A percentile compares a stretch with the other conserved stretches of the same genome.
These are phyloP conservation scores for Streptopelia turtur DNA, from an alignment of 2,797 vertebrate species.

Conservation along the genomic window DNA sequence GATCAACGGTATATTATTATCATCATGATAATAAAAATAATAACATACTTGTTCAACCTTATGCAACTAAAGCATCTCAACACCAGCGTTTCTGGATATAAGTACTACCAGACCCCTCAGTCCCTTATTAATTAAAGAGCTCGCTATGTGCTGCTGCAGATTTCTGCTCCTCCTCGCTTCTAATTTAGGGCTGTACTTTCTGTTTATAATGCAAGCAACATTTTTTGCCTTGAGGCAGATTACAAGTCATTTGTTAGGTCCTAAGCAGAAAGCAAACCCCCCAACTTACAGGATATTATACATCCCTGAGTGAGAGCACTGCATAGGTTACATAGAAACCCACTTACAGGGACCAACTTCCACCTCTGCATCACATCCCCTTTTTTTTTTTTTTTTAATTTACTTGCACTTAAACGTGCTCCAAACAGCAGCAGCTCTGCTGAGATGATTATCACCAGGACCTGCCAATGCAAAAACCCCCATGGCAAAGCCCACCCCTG, in stretches of 20 bases:
- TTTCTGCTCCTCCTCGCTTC: not conserved
- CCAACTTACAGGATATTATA: too few species aligned
- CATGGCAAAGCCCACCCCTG: fast-evolving
- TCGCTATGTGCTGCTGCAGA: not conserved
- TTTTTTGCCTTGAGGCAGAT: not conserved
- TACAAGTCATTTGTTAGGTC: not conserved
- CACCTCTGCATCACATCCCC: too few species aligned
- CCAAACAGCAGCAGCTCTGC: not conserved
- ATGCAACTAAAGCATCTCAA: not conserved
- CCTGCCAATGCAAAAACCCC: fast-evolving
- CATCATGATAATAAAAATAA: fast-evolving
- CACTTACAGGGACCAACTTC: not conserved
- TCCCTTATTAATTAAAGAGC: not conserved
- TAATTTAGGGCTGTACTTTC: not conserved
- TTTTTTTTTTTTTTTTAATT: not conserved
- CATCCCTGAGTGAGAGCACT: fast-evolving
- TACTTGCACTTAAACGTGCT: fast-evolving
- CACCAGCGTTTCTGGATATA: fast-evolving
- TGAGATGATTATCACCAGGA: fast-evolving
- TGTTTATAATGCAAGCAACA: not conserved
- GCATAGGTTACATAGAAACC: not conserved
- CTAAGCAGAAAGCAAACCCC: fast-evolving
- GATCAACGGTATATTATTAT: not conserved
- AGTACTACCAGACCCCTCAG: fast-evolving
- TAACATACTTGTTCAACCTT: fast-evolving